Evolutionary conservation across 1,140 invertebrate species (phyloP).

Genomic region (Rhizoglyphus robini): DNA sequence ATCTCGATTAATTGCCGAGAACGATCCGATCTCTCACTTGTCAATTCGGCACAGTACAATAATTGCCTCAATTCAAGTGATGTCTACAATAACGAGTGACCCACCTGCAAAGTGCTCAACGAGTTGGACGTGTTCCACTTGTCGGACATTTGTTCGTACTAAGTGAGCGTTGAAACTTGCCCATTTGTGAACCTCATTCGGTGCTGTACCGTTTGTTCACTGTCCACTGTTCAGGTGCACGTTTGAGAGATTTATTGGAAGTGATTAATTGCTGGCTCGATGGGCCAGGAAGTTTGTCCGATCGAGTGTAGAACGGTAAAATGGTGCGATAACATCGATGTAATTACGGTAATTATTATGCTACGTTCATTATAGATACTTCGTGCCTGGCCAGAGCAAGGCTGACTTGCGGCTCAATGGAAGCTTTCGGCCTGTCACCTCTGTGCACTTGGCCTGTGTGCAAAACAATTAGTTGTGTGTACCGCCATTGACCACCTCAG

Average conservation of each 20-base stretch:
- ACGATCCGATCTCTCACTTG: too few species aligned
- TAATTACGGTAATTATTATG: conserved; percentile 14
- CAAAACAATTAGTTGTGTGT: neutral
- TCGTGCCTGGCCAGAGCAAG: too few species aligned
- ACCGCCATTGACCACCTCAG: neutral
- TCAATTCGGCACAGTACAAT: too few species aligned
- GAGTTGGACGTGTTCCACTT: too few species aligned
- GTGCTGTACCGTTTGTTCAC: too few species aligned
- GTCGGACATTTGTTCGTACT: too few species aligned
- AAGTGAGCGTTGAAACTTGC: too few species aligned
- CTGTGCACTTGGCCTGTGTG: neutral
- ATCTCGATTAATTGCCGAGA: too few species aligned
- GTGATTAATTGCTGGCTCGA: neutral
- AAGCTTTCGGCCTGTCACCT: neutral
- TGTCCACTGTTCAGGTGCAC: conserved; percentile 8
- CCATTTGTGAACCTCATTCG: too few species aligned
- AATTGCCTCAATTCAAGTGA: too few species aligned
- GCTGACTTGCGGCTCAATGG: neutral
- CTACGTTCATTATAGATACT: neutral
- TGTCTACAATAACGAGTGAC: too few species aligned
- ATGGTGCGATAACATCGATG: neutral
- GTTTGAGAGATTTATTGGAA: conserved; percentile 11
- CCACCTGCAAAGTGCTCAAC: too few species aligned
- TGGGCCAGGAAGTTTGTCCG: neutral
- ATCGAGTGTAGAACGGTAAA: neutral